phyloP scores from a whole-genome alignment of 1,140 invertebrate genomes.

The Sitobion miscanthi region DNA sequence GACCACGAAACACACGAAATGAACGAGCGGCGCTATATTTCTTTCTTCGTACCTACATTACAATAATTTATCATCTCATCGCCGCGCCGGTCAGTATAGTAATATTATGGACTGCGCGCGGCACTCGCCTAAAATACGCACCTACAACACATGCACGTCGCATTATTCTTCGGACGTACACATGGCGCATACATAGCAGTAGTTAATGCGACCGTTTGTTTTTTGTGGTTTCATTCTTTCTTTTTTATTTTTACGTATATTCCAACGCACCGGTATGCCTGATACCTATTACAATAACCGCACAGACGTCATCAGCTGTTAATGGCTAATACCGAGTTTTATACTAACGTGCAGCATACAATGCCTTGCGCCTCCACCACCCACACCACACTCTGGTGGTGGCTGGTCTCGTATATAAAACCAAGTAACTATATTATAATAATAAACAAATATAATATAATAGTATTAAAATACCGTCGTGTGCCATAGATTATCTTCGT shows the following conservation, averaged over 20 bases:
- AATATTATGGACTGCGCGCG: neutral
- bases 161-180: conserved; percentile 31
- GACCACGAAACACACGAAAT: neutral
- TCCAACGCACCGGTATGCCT: no score
- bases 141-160: neutral
- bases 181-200: neutral
- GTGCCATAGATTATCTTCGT: neutral
- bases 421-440: neutral
- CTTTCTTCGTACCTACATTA: neutral
- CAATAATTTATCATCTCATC: neutral
- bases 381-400: neutral
- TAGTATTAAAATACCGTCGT: neutral
- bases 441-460: neutral
- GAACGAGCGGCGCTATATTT: no score
- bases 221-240: neutral
- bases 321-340: neutral
- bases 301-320: neutral
- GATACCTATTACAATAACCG: neutral
- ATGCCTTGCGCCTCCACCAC: neutral
- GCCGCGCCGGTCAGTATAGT: no score
- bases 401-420: neutral
- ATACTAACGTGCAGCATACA: neutral
- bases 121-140: neutral
- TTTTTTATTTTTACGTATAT: neutral
- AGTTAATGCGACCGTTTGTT: conserved; percentile 33